A percentile compares a stretch with the other conserved stretches of the same genome.
Conservation (phyloP, 2,888 invertebrate species). For the Drosophila rubida region DNA sequence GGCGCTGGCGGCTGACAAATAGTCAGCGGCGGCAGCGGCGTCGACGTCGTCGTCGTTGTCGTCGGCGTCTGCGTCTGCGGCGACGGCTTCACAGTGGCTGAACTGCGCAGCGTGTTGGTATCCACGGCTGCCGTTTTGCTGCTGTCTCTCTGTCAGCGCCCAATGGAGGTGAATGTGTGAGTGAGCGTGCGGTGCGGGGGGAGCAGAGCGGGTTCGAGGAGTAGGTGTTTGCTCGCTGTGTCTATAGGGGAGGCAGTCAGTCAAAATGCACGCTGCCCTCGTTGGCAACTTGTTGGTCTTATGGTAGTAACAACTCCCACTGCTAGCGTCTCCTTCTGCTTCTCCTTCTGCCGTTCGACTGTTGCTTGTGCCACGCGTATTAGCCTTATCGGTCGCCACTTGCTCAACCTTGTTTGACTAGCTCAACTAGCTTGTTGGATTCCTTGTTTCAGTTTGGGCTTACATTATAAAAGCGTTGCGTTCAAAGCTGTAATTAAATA, state of each 20-base stretch:
- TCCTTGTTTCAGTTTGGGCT: slow-evolving; percentile 37
- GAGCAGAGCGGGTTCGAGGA: not conserved
- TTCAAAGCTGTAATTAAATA: slow-evolving; percentile 25
- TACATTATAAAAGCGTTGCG: slow-evolving; percentile 61
- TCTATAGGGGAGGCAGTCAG: slow-evolving; percentile 6
- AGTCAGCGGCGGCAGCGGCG: slow-evolving; percentile 66
- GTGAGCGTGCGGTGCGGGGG: not conserved
- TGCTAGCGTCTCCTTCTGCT: not conserved
- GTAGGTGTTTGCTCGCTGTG: not conserved
- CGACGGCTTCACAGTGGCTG: slow-evolving; percentile 73
- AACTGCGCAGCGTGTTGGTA: slow-evolving; percentile 83
- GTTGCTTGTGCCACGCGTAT: slow-evolving; percentile 22
- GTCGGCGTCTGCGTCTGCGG: slow-evolving; percentile 34
- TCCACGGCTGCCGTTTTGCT: slow-evolving; percentile 85
- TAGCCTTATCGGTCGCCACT: slow-evolving; percentile 19
- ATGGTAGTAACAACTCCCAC: slow-evolving; percentile 2
- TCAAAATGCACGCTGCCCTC: slow-evolving; percentile 4
- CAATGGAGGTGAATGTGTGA: slow-evolving; percentile 8
- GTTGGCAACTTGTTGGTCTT: slow-evolving; percentile 52
- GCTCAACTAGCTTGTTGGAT: slow-evolving; percentile 24
- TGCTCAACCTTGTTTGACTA: slow-evolving; percentile 20
- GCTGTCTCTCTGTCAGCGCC: slow-evolving; percentile 54
- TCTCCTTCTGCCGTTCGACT: slow-evolving; percentile 1
- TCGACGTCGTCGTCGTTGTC: slow-evolving; percentile 45
- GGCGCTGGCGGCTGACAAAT: slow-evolving; percentile 82